A percentile compares a stretch with the other conserved stretches of the same genome.
Conservation (phyloP, 2,113 vertebrate species). For the Strix aluco region DNA sequence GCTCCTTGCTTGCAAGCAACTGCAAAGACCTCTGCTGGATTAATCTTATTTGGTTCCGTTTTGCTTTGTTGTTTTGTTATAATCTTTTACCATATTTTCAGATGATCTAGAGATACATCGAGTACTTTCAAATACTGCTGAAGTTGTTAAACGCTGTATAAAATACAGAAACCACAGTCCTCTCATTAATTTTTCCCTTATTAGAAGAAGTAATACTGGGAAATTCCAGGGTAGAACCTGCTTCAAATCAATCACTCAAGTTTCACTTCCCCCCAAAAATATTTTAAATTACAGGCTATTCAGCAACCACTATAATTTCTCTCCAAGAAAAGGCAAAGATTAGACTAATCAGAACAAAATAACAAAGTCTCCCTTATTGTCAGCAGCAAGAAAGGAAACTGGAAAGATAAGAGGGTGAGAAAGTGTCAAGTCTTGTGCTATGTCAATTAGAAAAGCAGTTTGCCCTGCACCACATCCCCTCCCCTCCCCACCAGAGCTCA, state of each 20-base stretch:
- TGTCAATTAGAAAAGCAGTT: not conserved
- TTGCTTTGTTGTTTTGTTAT: not conserved
- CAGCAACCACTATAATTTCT: not conserved
- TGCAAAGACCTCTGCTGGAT: not conserved
- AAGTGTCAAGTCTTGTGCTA: not conserved
- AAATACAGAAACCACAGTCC: not conserved
- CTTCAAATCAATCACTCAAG: not conserved
- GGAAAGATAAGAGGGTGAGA: not conserved
- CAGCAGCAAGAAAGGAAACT: not conserved
- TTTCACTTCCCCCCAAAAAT: not conserved
- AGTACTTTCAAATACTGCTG: not conserved
- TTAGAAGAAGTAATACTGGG: not conserved
- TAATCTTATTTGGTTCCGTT: not conserved
- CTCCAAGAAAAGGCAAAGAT: not conserved
- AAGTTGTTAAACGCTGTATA: not conserved
- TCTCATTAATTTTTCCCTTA: not conserved
- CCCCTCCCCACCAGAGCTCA: not conserved
- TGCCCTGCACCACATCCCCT: not conserved
- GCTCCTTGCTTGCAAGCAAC: fast-evolving
- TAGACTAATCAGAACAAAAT: not conserved
- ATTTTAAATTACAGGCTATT: not conserved
- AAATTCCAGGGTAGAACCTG: not conserved
- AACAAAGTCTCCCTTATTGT: not conserved
- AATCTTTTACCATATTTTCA: not conserved
- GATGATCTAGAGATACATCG: not conserved